Evolutionary conservation across 2,797 vertebrate genomes (phyloP).

Genomic region (Phylloscopus collybita): DNA sequence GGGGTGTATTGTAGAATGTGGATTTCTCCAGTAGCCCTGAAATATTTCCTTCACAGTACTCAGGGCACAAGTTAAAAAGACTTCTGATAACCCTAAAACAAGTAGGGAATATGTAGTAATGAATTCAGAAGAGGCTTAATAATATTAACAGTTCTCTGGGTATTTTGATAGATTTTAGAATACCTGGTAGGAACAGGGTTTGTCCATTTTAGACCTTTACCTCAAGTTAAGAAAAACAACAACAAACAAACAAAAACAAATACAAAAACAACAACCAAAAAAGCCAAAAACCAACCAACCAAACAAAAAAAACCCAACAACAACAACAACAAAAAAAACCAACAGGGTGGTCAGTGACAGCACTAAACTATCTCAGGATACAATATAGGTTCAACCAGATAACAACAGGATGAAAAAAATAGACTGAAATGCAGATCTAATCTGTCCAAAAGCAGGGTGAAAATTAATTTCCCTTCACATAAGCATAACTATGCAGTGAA

Average conservation of each 20-base stretch:
- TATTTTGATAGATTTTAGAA: not conserved
- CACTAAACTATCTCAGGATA: not conserved
- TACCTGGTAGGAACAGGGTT: not conserved
- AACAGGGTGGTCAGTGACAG: not conserved
- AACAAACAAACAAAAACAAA: not conserved
- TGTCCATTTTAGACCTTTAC: not conserved
- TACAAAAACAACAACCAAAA: no score
- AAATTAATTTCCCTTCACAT: not conserved
- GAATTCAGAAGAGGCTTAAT: not conserved
- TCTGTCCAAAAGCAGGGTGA: not conserved
- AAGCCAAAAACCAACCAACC: no score
- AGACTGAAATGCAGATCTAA: not conserved
- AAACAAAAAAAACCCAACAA: no score
- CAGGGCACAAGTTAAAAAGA: not conserved
- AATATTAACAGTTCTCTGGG: not conserved
- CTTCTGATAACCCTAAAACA: not conserved
- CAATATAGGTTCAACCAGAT: not conserved
- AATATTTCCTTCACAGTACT: not conserved
- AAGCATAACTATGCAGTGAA: not conserved
- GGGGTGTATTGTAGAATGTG: not conserved
- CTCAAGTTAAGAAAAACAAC: not conserved
- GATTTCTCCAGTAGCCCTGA: not conserved
- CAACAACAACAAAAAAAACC: no score
- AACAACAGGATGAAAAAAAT: not conserved
- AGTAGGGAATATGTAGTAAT: not conserved